Evolutionary conservation across 2,888 invertebrate species (phyloP).

Genomic region (Diaperis boleti): DNA sequence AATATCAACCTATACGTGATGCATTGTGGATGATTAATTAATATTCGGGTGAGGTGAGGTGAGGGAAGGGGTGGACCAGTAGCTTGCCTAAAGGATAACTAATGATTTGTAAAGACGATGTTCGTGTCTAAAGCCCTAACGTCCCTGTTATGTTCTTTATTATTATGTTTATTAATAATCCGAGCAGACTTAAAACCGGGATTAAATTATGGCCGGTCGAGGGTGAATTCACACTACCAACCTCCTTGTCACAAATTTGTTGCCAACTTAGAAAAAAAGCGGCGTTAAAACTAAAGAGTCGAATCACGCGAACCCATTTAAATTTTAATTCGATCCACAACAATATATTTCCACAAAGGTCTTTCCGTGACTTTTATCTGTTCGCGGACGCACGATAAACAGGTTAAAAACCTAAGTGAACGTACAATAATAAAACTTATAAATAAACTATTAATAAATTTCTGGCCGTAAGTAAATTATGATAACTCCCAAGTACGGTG

Average conservation of each 20-base stretch:
- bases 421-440: conserved; percentile 42
- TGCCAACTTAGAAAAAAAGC: background rate
- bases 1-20: conserved; percentile 56
- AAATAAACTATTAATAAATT: conserved; percentile 45
- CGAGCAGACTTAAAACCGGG: conserved; percentile 36
- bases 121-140: conserved; percentile 58
- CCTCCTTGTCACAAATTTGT: too few relatives aligned
- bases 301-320: conserved; percentile 21
- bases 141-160: conserved; percentile 49
- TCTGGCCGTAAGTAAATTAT: conserved; percentile 37
- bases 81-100: conserved; percentile 63
- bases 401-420: conserved; percentile 40
- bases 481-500: conserved; percentile 39
- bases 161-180: conserved; percentile 46
- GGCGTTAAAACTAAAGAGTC: conserved; percentile 9
- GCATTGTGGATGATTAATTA: conserved; percentile 63
- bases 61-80: conserved; percentile 47
- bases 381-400: conserved; percentile 35
- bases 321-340: conserved; percentile 30
- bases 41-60: conserved; percentile 53
- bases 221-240: conserved; percentile 14
- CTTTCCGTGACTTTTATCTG: conserved; percentile 34
- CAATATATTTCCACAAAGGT: conserved; percentile 15
- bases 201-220: conserved; percentile 33
- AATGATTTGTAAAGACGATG: conserved; percentile 66